Evolutionary conservation across 2,888 invertebrate species (phyloP), one percentile per base, ranked within the genome.

Genomic region (Rhingia rostrata): DNA sequence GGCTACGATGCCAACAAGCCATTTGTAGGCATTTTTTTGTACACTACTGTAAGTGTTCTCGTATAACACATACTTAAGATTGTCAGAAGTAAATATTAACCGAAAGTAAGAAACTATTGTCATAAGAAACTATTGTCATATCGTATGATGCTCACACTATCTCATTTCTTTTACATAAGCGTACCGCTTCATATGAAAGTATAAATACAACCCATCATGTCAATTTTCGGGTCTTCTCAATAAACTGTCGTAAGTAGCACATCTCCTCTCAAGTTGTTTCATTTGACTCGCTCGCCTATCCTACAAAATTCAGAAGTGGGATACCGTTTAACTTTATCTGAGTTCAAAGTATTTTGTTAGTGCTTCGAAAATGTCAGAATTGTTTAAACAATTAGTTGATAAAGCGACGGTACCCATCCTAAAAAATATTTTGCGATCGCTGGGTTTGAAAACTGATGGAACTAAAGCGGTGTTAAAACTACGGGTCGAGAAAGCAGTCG

Each of bases 321-420:
- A 61, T 61, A 61, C 45, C 61, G 45, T 61, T 61, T 45, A 61
- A 61, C 45, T 61, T 61, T 61, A 45, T 61, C 45, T 32, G 58
- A 58, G 58, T 41, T n/a, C 39, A 54, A 58, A 58, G 14, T 58
- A 61, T 61, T 61, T 61, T 12, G 45, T 61, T 61, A 33, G 33
- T 39, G 43, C 7, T 58, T 58, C 30, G 6, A 58, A 58, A 58
- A 58, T 58, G 58, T 58, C 58, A 32, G 43, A 61, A 61, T 41
- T 58, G 58, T 41, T 58, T 41, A 58, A 54, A 32, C 33, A 54
- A 41, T 58, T 58, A 41, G 41, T 58, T 58, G 41, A 58, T 39
- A 58, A 54, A 54, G 54, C 54, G 35, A 54, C 54, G 33, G 54
- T 54, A 33, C 35, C 54, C 30, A 41, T 58, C n/a, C 58, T 58